A percentile compares a stretch with the other conserved stretches of the same genome.
Evolutionary conservation across 2,888 invertebrate species (phyloP).

Genomic region (Drosophila nigritarsus): DNA sequence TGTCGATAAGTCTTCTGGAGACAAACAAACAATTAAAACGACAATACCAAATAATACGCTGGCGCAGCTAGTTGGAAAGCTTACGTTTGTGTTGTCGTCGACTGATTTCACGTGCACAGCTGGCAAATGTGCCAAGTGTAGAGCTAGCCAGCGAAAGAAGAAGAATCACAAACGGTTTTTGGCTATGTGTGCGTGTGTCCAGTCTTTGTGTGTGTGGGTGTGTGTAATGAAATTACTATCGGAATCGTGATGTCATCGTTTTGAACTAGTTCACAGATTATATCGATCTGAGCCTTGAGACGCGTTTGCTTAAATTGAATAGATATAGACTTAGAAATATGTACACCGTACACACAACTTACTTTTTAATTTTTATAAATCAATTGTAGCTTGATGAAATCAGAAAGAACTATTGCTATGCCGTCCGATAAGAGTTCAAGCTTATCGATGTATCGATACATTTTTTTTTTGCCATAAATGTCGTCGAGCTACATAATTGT

Average conservation of each 20-base stretch:
- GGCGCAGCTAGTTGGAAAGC: background rate
- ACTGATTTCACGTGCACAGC: constrained; percentile 75
- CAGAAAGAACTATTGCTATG: constrained; percentile 7
- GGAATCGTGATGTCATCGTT: constrained; percentile 53
- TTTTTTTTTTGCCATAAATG: constrained; percentile 49
- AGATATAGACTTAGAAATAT: background rate
- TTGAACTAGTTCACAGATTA: constrained; percentile 33
- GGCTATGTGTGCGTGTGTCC: background rate
- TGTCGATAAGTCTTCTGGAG: constrained; percentile 1
- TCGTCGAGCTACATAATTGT: constrained; percentile 73
- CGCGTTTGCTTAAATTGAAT: background rate
- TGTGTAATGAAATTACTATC: constrained; percentile 34
- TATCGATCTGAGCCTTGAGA: background rate
- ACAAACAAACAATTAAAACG: background rate
- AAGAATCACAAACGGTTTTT: constrained; percentile 33
- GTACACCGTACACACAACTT: background rate
- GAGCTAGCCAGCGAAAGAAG: constrained; percentile 33
- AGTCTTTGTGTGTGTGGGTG: background rate
- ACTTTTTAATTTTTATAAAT: too few relatives aligned
- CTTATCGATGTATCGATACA: constrained; percentile 57
- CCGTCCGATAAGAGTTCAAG: constrained; percentile 17
- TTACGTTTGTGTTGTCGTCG: constrained; percentile 29
- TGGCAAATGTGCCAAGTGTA: constrained; percentile 64
- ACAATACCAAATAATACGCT: background rate
- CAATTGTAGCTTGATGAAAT: background rate